Conservation (phyloP, 2,888 invertebrate genomes). For the Hymenopus coronatus region DNA sequence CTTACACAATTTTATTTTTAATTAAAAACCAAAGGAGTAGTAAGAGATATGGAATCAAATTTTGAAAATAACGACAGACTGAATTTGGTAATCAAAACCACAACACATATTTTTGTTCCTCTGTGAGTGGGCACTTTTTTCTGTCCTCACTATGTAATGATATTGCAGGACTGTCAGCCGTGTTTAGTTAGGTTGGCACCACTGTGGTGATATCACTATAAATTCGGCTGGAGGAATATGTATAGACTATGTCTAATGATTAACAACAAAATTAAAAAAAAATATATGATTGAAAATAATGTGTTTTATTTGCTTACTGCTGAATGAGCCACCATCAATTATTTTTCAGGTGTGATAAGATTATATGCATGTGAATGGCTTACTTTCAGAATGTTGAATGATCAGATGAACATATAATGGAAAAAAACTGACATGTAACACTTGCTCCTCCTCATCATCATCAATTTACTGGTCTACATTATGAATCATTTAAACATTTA, state of each 20-base stretch:
- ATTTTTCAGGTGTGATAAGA: neutral
- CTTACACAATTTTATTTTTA: neutral
- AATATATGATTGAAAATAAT: neutral
- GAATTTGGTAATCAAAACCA: neutral
- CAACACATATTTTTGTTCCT: neutral
- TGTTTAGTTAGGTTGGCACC: neutral
- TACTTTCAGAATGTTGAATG: too few species aligned
- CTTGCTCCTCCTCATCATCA: too few species aligned
- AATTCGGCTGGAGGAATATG: conserved; percentile 25
- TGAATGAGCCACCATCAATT: neutral
- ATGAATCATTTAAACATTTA: too few species aligned
- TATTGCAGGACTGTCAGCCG: conserved; percentile 16
- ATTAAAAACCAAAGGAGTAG: neutral
- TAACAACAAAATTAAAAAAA: conserved; percentile 2
- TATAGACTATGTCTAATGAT: conserved; percentile 33
- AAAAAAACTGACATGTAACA: too few species aligned
- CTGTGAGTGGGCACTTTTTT: neutral
- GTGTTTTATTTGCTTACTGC: neutral
- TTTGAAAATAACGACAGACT: neutral
- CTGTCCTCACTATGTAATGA: conserved; percentile 6
- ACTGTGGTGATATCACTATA: conserved; percentile 1
- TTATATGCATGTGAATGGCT: too few species aligned
- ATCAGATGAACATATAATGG: too few species aligned
- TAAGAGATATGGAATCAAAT: neutral
- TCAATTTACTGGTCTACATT: too few species aligned